Evolutionary conservation across 2,113 vertebrate species (phyloP).

Genomic region (Aspiorhynchus laticeps): DNA sequence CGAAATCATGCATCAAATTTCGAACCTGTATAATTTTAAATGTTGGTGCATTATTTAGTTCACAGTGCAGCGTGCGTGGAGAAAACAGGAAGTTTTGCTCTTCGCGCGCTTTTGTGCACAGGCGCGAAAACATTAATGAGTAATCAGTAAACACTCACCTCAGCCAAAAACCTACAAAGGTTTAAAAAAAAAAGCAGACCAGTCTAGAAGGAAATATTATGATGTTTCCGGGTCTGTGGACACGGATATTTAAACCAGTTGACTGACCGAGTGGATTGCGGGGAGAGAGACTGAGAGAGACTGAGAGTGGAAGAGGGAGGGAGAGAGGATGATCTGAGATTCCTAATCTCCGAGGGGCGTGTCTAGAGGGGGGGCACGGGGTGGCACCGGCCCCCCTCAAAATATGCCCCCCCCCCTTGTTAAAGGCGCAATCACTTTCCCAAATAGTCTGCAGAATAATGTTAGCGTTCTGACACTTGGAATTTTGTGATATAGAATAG

Average conservation of each 20-base stretch:
- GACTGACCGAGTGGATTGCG: background rate
- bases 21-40: too few relatives aligned
- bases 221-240: background rate
- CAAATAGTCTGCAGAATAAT: too few relatives aligned
- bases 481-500: too few relatives aligned
- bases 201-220: background rate
- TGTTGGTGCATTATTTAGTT: too few relatives aligned
- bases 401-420: too few relatives aligned
- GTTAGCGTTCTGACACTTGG: too few relatives aligned
- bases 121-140: background rate
- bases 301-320: background rate
- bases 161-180: background rate
- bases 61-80: background rate
- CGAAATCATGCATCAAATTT: background rate
- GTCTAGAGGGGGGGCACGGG: too few relatives aligned
- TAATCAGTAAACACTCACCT: background rate
- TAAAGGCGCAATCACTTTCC: too few relatives aligned
- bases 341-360: too few relatives aligned
- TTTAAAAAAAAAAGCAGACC: background rate
- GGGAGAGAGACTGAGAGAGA: background rate
- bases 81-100: background rate
- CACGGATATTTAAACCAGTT: background rate
- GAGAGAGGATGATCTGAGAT: background rate
- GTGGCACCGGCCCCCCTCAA: too few relatives aligned
- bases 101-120: background rate